Percentiles rank a stretch among this genome's conserved stretches.
These are phyloP conservation scores for Andrena praecox DNA, from an alignment of 2,888 invertebrate genomes.

Conservation along the genomic window DNA sequence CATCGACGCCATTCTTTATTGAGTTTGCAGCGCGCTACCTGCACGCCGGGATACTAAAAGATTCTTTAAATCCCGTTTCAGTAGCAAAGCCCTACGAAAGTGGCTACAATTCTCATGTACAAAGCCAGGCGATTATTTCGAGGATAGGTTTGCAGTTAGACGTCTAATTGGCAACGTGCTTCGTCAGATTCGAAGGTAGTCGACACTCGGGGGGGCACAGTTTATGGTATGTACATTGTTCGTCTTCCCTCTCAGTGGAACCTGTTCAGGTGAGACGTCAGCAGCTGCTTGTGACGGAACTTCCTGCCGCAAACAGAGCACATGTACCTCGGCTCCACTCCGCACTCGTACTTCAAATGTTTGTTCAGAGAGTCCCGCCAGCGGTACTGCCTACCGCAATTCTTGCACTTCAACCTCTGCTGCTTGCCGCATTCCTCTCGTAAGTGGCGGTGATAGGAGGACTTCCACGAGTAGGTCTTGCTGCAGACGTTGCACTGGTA, in stretches of 20 bases:
- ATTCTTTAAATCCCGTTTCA: background rate
- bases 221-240: no score
- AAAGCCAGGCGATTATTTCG: no score
- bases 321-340: slow-evolving; percentile 39
- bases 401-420: slow-evolving; percentile 47
- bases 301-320: slow-evolving; percentile 46
- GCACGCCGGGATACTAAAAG: background rate
- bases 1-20: slow-evolving; percentile 2
- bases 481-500: slow-evolving; percentile 67
- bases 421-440: slow-evolving; percentile 80
- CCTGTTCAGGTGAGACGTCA: slow-evolving; percentile 49
- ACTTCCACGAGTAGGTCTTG: slow-evolving; percentile 78
- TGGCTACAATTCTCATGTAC: background rate
- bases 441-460: slow-evolving; percentile 77
- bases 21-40: background rate
- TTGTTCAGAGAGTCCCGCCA: slow-evolving; percentile 53
- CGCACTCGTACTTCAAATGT: slow-evolving; percentile 65
- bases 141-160: no score
- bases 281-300: slow-evolving; percentile 68
- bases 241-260: slow-evolving; percentile 19
- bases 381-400: slow-evolving; percentile 60
- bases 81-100: background rate
- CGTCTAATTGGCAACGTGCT: no score
- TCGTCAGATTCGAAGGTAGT: no score
- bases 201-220: no score